Base-by-base conservation (phyloP, 2,797 vertebrate species). In the Pipistrellus nathusii region DNA sequence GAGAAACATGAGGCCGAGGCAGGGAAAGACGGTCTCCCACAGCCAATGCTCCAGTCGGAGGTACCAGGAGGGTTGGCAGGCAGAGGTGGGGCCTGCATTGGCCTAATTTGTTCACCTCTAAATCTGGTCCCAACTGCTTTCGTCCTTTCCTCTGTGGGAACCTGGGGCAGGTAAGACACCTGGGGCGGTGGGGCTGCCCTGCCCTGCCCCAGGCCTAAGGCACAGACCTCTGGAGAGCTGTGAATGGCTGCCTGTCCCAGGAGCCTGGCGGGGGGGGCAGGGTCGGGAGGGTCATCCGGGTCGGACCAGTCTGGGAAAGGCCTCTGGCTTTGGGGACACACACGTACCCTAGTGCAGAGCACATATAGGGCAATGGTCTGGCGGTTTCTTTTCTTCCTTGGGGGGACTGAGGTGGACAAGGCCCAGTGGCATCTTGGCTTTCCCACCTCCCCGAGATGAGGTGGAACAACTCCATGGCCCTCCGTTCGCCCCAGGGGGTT, bases 291-390 rank as follows among this genome's bases (percentile, higher is more conserved):
- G 8, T 48, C 71, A n/a, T 0, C 23, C 17, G 25, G 66, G n/a
- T 14, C 25, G 75, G 44, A 48, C 62, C 32, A n/a, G 35, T 3
- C 44, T 20, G 35, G 10, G 35, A 64, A 51, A 41, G 68, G 62
- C 8, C 30, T 76, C 69, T 20, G 9, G 77, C 48, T 68, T 66
- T 18, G 1, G 3, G 8, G 59, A 41, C 59, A 75, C 25, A 41
- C 48, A 68, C n/a, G 2, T 1, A 13, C 15, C 48, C 25, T 23
- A 30, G 44, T 0, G 38, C 4, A 7, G 53, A 21, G 32, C n/a
- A 27, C 11, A 44, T 0, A 11, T 0, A 27, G 30, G 41, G 57
- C 1, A 1, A 77, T 41, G 27, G 25, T 9, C 32, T 51, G 20
- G 51, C 4, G 27, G 27, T 44, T 44, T 38, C 35, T 41, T 35